phyloP scores from a whole-genome alignment of 2,888 invertebrate genomes.

The Flexamia atlantica region DNA sequence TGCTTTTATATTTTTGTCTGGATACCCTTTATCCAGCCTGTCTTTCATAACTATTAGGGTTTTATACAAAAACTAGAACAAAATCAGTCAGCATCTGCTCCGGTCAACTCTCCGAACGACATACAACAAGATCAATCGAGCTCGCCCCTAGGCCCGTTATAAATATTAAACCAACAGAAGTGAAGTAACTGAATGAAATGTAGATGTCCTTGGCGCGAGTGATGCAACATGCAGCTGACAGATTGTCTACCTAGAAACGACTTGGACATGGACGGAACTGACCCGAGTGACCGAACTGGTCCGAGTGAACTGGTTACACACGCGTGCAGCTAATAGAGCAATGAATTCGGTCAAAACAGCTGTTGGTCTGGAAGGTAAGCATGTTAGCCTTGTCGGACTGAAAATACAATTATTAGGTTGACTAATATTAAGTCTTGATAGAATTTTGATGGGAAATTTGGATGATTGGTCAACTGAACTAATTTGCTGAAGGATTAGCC shows the following conservation, averaged over 20 bases:
- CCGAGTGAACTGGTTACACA: not conserved
- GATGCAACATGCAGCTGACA: constrained; percentile 10
- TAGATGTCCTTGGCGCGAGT: constrained; percentile 25
- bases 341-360: not conserved
- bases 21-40: too few species aligned
- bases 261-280: not conserved
- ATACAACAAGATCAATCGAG: too few species aligned
- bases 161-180: constrained; percentile 12
- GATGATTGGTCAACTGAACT: too few species aligned
- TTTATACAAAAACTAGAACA: too few species aligned
- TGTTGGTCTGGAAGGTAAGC: not conserved
- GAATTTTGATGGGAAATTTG: not conserved
- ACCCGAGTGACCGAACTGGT: not conserved
- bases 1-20: too few species aligned
- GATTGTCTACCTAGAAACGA: constrained; percentile 4
- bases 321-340: constrained; percentile 3
- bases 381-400: not conserved
- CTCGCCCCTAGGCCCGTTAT: too few species aligned
- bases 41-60: too few species aligned
- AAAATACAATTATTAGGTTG: not conserved
- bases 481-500: too few species aligned
- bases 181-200: constrained; percentile 28
- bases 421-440: not conserved
- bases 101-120: too few species aligned
- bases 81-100: too few species aligned